Evolutionary conservation across 2,797 vertebrate genomes (phyloP), one percentile per base, ranked within the genome.

Genomic region (Manis crassicaudata): DNA sequence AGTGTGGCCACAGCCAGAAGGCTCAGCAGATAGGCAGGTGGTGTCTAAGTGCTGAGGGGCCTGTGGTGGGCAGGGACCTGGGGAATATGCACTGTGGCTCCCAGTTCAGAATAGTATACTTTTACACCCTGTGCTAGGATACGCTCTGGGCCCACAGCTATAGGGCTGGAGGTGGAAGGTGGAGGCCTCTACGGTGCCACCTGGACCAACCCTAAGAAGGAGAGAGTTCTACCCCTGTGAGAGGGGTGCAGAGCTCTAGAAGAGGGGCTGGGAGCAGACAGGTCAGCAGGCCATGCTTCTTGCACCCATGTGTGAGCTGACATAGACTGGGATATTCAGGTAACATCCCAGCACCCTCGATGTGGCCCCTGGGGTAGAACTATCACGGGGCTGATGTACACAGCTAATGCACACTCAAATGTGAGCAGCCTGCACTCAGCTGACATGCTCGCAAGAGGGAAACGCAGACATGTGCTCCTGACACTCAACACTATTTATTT

Each of bases 371-470:
- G 8, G 0, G 0, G 3, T 5, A 32, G 73, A 63, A 21, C n/a
- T 13, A 0, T 18, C 21, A 29, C 0, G 4, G 6, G 62, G 54
- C 56, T 37, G 10, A 4, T 2, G 16, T 2, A 25, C 14, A 6
- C 25, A 1, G 18, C 20, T 6, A 1, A 6, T 11, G 7, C 1
- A 12, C 20, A 6, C 63, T 72, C 65, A 11, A 13, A 4, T 0
- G 0, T 2, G 5, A 56, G n/a, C 1, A 4, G 8, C 62, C 1
- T 1, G 23, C 32, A 3, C 13, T n/a, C 35, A 20, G 6, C 52
- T 0, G 35, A 56, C 3, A 1, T 0, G 2, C 52, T n/a, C 4
- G 0, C 27, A 5, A 21, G 63, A n/a, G 10, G 0, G 5, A 17
- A 37, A 27, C 27, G 54, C 0, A 1, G 13, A 1, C 3, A 3